Conservation (phyloP, 1,140 invertebrate genomes). For the Conus ventricosus region DNA sequence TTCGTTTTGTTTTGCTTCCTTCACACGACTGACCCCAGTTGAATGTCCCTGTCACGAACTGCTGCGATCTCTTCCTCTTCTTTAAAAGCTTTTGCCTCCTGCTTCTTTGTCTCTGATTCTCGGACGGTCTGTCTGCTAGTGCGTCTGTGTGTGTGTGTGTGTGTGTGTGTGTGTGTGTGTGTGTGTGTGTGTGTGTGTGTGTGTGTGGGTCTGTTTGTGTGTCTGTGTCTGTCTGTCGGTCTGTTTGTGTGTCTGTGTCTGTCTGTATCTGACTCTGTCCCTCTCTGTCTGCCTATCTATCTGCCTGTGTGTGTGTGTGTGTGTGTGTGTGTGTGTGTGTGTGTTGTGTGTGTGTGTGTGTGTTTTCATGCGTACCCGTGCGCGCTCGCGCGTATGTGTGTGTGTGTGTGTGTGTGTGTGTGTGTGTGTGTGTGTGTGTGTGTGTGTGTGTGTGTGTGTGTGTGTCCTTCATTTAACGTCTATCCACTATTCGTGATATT, state of each 20-base stretch:
- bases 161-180: conserved; percentile 12
- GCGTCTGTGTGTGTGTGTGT: neutral
- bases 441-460: too few species aligned
- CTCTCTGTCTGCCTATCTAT: too few species aligned
- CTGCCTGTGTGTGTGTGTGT: neutral
- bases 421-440: too few species aligned
- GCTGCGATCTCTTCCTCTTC: neutral
- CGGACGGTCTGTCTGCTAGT: too few species aligned
- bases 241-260: neutral
- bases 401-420: neutral
- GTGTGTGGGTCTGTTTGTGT: neutral
- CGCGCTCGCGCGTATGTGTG: neutral
- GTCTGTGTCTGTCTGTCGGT: neutral
- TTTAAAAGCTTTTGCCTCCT: neutral
- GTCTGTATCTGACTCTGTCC: too few species aligned
- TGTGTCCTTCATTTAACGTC: too few species aligned
- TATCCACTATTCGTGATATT: too few species aligned
- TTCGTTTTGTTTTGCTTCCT: neutral
- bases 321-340: conserved; percentile 1
- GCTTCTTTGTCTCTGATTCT: too few species aligned
- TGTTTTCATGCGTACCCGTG: too few species aligned
- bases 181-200: neutral
- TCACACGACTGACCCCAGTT: neutral
- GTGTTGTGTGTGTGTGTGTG: neutral
- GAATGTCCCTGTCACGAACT: neutral